phyloP scores from a whole-genome alignment of 2,888 invertebrate species.

The Eretmocerus hayati region DNA sequence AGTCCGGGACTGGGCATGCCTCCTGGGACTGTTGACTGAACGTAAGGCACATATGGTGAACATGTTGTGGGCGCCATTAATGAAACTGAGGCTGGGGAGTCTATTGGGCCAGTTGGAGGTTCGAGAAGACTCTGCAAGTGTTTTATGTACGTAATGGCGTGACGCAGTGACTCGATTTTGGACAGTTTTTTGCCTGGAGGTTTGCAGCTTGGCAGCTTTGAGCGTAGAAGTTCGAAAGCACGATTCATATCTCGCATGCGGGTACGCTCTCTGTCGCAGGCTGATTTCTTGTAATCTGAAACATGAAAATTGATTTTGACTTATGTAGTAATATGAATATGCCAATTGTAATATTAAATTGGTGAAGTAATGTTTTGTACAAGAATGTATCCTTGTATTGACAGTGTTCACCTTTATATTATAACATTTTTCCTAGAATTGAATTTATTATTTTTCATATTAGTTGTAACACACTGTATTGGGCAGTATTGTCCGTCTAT shows the following conservation, averaged over 20 bases:
- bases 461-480: too few species aligned
- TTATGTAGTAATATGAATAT: too few species aligned
- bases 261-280: conserved; percentile 75
- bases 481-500: too few species aligned
- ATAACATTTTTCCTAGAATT: too few species aligned
- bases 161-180: conserved; percentile 78
- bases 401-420: too few species aligned
- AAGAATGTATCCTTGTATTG: too few species aligned
- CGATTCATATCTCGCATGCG: conserved; percentile 82
- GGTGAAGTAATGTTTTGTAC: too few species aligned
- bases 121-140: conserved; percentile 60
- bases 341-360: too few species aligned
- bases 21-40: too few species aligned
- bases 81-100: conserved; percentile 1
- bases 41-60: neutral
- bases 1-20: conserved; percentile 32
- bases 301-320: conserved; percentile 13
- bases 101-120: conserved; percentile 30
- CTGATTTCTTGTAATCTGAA: conserved; percentile 74
- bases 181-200: conserved; percentile 80
- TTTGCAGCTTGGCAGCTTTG: conserved; percentile 68
- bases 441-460: too few species aligned
- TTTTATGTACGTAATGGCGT: conserved; percentile 69
- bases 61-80: neutral
- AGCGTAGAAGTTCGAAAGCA: conserved; percentile 69